Conservation (phyloP, 1,140 invertebrate genomes). For the Zophobas atratus region DNA sequence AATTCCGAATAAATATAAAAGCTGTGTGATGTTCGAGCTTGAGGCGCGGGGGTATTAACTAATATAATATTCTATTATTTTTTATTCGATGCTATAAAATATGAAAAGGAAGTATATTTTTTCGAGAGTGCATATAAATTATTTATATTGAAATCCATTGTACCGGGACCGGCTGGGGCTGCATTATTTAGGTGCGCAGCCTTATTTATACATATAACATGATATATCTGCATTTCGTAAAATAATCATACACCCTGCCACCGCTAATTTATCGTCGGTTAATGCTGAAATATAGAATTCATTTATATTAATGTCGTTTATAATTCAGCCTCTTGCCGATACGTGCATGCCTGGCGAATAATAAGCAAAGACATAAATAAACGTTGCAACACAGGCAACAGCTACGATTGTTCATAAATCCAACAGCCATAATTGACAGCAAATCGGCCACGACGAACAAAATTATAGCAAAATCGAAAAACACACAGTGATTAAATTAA, state of each 20-base stretch:
- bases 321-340: constrained; percentile 54
- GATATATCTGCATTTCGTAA: constrained; percentile 61
- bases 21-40: constrained; percentile 56
- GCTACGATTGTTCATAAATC: constrained; percentile 56
- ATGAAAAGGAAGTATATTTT: constrained; percentile 65
- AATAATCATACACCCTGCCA: constrained; percentile 59
- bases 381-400: constrained; percentile 33
- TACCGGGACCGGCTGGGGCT: constrained; percentile 57
- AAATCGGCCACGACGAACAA: constrained; percentile 5
- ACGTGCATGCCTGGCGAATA: constrained; percentile 47
- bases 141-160: constrained; percentile 66
- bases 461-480: constrained; percentile 4
- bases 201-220: constrained; percentile 60
- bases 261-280: constrained; percentile 60
- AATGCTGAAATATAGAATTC: constrained; percentile 60
- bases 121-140: constrained; percentile 65
- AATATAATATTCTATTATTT: constrained; percentile 68
- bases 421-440: constrained; percentile 31
- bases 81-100: constrained; percentile 66
- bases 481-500: no score
- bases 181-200: constrained; percentile 60
- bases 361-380: constrained; percentile 55
- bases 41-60: constrained; percentile 62
- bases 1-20: constrained; percentile 66
- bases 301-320: constrained; percentile 60